A percentile compares a stretch with the other conserved stretches of the same genome.
Conservation (phyloP, 2,113 vertebrate species). For the Penelope pileata region DNA sequence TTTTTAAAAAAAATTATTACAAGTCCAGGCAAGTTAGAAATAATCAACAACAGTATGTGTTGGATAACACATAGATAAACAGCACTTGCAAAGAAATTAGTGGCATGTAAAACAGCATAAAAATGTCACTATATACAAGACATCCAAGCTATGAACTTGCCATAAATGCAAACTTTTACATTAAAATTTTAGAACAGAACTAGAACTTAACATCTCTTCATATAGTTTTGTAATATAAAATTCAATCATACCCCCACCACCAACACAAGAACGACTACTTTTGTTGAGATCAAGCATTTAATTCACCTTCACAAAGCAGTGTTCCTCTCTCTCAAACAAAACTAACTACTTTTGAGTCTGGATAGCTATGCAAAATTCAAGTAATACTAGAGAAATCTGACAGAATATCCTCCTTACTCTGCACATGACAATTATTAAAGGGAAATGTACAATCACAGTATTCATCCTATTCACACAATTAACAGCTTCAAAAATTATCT, state of each 20-base stretch:
- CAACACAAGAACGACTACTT: not conserved
- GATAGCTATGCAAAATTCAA: not conserved
- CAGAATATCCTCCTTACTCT: not conserved
- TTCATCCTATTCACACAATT: not conserved
- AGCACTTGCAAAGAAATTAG: not conserved
- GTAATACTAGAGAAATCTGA: not conserved
- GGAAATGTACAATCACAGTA: not conserved
- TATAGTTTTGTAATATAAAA: not conserved
- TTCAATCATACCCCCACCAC: not conserved
- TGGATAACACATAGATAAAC: not conserved
- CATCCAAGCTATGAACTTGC: not conserved
- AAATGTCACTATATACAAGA: not conserved
- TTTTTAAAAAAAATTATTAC: not conserved
- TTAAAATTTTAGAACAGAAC: not conserved
- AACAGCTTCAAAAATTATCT: not conserved
- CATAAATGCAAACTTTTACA: not conserved
- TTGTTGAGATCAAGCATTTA: not conserved
- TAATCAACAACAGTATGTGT: not conserved
- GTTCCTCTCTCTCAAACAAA: not conserved
- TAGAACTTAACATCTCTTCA: not conserved
- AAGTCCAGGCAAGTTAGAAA: not conserved
- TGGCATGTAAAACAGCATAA: not conserved
- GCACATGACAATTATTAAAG: not conserved
- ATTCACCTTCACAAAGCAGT: not conserved
- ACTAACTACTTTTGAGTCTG: not conserved